phyloP scores from a whole-genome alignment of 2,888 invertebrate species.

The Prosapia bicincta region DNA sequence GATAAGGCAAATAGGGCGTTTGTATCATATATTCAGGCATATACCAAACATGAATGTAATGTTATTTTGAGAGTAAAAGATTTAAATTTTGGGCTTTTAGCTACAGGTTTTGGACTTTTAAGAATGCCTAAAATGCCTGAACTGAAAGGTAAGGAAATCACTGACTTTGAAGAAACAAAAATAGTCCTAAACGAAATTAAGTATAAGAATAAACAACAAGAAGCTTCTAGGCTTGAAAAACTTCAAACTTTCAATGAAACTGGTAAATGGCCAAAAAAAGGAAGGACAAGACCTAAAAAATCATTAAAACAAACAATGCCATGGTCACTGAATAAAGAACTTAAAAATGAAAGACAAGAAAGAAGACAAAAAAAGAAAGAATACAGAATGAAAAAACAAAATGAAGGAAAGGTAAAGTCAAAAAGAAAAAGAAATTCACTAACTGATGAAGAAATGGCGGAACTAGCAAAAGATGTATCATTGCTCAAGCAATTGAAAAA shows the following conservation, averaged over 20 bases:
- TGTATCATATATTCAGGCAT: slow-evolving; percentile 92
- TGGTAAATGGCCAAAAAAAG: slow-evolving; percentile 64
- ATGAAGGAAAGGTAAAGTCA: slow-evolving; percentile 49
- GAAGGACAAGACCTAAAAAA: slow-evolving; percentile 49
- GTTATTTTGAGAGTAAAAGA: slow-evolving; percentile 83
- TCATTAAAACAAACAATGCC: slow-evolving; percentile 49
- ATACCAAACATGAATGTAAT: slow-evolving; percentile 93
- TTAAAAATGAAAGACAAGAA: slow-evolving; percentile 61
- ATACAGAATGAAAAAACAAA: slow-evolving; percentile 51
- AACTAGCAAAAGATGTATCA: slow-evolving; percentile 74
- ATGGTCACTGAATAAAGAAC: slow-evolving; percentile 75
- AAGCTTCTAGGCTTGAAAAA: slow-evolving; percentile 67
- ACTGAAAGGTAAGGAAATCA: slow-evolving; percentile 61
- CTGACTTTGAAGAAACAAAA: slow-evolving; percentile 55
- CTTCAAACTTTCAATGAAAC: slow-evolving; percentile 66
- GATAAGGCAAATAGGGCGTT: slow-evolving; percentile 91
- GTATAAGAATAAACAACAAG: slow-evolving; percentile 76
- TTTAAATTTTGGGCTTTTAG: slow-evolving; percentile 78
- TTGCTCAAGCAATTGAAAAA: slow-evolving; percentile 83
- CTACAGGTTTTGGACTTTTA: slow-evolving; percentile 84
- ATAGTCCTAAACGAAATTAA: slow-evolving; percentile 72
- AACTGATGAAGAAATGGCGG: slow-evolving; percentile 69
- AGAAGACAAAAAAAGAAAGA: slow-evolving; percentile 61
- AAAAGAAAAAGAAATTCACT: slow-evolving; percentile 53
- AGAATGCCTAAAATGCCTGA: slow-evolving; percentile 96